Evolutionary conservation across 2,888 invertebrate species (phyloP).

Genomic region (Phragmatobia fuliginosa): DNA sequence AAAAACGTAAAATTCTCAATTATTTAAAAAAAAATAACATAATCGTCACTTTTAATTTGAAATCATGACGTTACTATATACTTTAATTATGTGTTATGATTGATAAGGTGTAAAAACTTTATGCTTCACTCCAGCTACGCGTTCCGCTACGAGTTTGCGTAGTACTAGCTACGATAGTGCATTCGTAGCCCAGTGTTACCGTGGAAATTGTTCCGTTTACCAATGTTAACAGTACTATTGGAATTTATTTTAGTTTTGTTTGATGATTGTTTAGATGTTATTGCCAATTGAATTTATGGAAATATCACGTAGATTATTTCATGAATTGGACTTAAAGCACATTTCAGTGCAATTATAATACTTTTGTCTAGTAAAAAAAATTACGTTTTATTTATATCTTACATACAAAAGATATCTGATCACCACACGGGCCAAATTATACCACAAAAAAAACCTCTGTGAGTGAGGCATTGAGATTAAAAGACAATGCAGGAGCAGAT

Average conservation of each 20-base stretch:
- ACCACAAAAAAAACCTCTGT: background rate
- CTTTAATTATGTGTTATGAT: too few species aligned
- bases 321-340: background rate
- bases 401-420: too few species aligned
- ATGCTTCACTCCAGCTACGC: slow-evolving; percentile 30
- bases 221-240: background rate
- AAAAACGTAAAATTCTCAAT: too few species aligned
- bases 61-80: too few species aligned
- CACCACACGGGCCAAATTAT: too few species aligned
- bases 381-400: background rate
- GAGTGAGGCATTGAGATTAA: background rate
- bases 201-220: background rate
- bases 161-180: slow-evolving; percentile 23
- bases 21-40: too few species aligned
- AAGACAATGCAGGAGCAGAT: background rate
- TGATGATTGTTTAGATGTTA: background rate
- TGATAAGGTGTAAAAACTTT: background rate
- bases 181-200: slow-evolving; percentile 26
- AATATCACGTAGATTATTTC: too few species aligned
- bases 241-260: background rate
- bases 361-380: background rate
- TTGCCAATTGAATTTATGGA: background rate
- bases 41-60: too few species aligned
- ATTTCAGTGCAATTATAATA: background rate
- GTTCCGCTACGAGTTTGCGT: slow-evolving; percentile 34